Evolutionary conservation across 2,113 vertebrate species (phyloP), one percentile per base, ranked within the genome.

Genomic region (Phoenicopterus ruber): DNA sequence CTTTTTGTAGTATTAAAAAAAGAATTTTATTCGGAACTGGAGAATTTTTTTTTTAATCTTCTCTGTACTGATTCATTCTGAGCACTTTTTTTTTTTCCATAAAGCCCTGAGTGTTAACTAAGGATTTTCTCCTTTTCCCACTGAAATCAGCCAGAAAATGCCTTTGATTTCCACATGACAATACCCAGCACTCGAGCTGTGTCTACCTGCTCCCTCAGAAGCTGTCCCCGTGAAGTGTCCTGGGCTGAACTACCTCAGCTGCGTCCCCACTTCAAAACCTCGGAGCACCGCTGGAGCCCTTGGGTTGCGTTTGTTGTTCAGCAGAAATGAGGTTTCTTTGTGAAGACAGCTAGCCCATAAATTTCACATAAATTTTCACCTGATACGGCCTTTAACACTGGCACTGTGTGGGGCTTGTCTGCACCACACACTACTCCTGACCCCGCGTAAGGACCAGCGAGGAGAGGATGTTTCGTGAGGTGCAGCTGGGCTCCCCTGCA

Each of bases 11-110:
- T 20, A 76, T 59, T 82, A 78, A 82, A 78, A 96, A 57, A 80
- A 91, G 6, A 21, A 57, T 71, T 69, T 69, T 91, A 74, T 95
- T 95, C 76, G 87, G 76, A 97, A 96, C 54, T 70, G 58, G 44
- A 61, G 26, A 72, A 46, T 7, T 72, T 74, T 70, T 70, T 71
- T 81, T 82, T 52, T 44, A 46, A 93, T 97, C 88, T 97, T 95
- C 59, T 84, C 49, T 42, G 73, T 77, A 61, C 71, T 87, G 78
- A 88, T 97, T 97, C 22, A 31, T 92, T 62, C 8, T 67, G 29
- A 82, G 42, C 15, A 31, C 1, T 28, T 67, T 7, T 44, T 83
- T 50, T 25, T 50, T 50, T 81, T 25, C 15, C 24, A 74, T 76
- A 65, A 84, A 38, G 3, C 21, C 20, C 36, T 57, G 40, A 57